phyloP scores from a whole-genome alignment of 2,797 vertebrate genomes.

The Coilia nasus region DNA sequence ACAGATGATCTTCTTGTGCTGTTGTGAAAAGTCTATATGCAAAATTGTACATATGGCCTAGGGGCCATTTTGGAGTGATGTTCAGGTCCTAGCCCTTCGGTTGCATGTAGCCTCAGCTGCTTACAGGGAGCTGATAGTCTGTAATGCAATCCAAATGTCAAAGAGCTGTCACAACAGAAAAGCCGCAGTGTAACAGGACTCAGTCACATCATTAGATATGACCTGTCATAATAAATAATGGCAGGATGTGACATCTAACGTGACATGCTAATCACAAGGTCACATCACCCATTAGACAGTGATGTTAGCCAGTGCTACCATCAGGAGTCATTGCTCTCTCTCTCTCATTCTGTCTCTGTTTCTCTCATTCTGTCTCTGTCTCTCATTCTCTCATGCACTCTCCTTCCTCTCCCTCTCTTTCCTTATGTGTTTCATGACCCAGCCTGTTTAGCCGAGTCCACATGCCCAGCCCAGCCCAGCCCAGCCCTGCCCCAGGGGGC shows the following conservation, averaged over 20 bases:
- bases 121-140: not conserved
- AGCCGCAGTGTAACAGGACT: not conserved
- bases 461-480: not conserved
- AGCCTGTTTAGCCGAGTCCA: not conserved
- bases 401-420: not conserved
- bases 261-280: not conserved
- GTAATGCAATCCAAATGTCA: not conserved
- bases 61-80: not conserved
- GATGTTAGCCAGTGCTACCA: not conserved
- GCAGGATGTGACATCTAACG: not conserved
- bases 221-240: not conserved
- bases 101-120: not conserved
- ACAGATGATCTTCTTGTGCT: conserved; percentile 13
- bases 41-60: not conserved
- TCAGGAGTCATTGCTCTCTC: not conserved
- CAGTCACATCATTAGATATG: not conserved
- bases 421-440: no score
- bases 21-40: not conserved
- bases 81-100: not conserved
- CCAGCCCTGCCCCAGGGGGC: conserved; percentile 6
- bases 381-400: not conserved
- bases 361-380: not conserved
- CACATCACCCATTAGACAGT: not conserved
- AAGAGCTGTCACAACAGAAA: not conserved
- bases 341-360: not conserved